phyloP scores from a whole-genome alignment of 2,113 vertebrate species.

The Butastur rufipennis region DNA sequence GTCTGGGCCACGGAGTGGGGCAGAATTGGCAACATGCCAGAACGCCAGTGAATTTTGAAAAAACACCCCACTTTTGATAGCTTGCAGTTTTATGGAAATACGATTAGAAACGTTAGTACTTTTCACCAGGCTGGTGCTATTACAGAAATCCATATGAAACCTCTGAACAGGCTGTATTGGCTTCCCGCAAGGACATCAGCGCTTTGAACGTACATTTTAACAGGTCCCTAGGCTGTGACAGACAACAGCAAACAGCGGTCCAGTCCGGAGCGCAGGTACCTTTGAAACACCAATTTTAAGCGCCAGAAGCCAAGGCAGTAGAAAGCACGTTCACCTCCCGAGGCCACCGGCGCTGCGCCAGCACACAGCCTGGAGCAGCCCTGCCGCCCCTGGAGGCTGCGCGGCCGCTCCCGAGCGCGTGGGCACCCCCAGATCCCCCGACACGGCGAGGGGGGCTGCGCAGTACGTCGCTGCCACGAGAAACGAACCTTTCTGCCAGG shows the following conservation, averaged over 20 bases:
- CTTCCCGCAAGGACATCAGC: background rate
- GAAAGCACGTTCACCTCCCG: accelerated
- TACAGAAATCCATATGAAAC: background rate
- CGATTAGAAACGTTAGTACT: background rate
- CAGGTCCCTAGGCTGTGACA: background rate
- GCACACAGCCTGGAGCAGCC: background rate
- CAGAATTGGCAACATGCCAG: background rate
- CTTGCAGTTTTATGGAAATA: background rate
- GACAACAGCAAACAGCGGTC: background rate
- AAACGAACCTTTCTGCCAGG: background rate
- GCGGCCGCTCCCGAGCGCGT: accelerated
- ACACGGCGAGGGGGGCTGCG: accelerated
- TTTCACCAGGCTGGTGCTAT: no score
- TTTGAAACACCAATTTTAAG: background rate
- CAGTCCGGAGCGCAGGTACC: accelerated
- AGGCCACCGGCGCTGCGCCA: background rate
- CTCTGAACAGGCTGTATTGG: background rate
- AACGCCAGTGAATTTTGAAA: background rate
- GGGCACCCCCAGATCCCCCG: background rate
- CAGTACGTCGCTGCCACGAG: accelerated
- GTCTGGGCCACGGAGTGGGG: accelerated
- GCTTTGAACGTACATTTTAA: background rate
- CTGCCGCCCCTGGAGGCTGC: accelerated
- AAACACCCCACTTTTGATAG: background rate
- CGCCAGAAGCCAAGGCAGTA: background rate